A percentile compares a stretch with the other conserved stretches of the same genome.
Conservation (phyloP, 2,797 vertebrate species). For the Galago senegalensis region DNA sequence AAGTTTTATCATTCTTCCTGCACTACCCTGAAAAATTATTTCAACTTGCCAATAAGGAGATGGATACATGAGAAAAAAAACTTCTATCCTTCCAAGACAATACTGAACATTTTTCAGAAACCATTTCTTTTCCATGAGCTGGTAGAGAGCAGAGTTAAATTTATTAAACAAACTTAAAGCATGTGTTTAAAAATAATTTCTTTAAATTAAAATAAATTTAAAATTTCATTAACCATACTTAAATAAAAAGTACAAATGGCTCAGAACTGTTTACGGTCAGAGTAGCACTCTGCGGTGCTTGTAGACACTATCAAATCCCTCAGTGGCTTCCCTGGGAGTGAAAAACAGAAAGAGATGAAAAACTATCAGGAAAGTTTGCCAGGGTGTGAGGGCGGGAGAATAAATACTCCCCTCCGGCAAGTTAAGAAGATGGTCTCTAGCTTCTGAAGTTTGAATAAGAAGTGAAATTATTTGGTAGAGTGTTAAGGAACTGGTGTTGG, state of each 20-base stretch:
- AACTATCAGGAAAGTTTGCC: constrained; percentile 73
- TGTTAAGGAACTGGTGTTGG: neutral
- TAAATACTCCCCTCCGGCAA: neutral
- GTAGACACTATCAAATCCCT: constrained; percentile 77
- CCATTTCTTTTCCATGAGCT: constrained; percentile 60
- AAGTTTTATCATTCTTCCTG: neutral
- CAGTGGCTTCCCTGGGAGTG: constrained; percentile 69
- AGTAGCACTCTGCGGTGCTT: constrained; percentile 64
- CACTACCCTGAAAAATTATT: neutral
- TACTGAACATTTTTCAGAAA: constrained; percentile 79
- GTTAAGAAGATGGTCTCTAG: neutral
- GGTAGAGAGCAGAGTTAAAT: constrained; percentile 77
- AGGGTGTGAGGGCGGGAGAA: neutral
- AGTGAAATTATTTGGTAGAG: neutral
- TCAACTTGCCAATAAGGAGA: constrained; percentile 40
- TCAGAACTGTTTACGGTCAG: constrained; percentile 74
- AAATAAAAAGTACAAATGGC: constrained; percentile 72
- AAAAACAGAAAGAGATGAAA: constrained; percentile 77
- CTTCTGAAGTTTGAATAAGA: neutral
- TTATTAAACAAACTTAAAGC: constrained; percentile 68
- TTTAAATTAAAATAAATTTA: constrained; percentile 77
- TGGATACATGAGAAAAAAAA: constrained; percentile 66
- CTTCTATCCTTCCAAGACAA: constrained; percentile 53
- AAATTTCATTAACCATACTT: constrained; percentile 76
- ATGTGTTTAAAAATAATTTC: constrained; percentile 52